A percentile compares a stretch with the other conserved stretches of the same genome.
Conservation (phyloP, 2,888 invertebrate species). For the Uropetala carovei region DNA sequence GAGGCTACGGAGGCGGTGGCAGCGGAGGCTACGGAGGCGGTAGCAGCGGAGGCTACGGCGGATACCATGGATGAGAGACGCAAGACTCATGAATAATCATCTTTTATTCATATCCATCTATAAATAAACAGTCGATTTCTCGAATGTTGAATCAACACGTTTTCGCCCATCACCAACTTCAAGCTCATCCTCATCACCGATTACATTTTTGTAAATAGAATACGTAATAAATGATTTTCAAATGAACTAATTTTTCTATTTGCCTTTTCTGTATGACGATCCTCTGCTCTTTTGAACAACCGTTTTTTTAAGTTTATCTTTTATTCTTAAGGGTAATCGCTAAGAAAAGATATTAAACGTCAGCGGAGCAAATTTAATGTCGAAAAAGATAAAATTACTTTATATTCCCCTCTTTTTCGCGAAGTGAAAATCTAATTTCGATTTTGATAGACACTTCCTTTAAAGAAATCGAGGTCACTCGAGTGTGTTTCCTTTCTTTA, state of each 20-base stretch:
- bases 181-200: not conserved
- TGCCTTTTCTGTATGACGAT: too few relatives aligned
- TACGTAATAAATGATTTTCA: not conserved
- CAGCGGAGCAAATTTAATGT: too few relatives aligned
- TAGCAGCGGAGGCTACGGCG: constrained; percentile 54
- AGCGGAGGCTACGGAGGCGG: constrained; percentile 4
- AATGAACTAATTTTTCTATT: not conserved
- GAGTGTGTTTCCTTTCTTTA: too few relatives aligned
- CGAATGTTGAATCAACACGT: not conserved
- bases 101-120: not conserved
- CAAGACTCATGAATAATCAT: not conserved
- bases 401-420: too few relatives aligned
- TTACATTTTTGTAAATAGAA: not conserved
- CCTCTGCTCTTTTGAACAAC: too few relatives aligned
- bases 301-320: too few relatives aligned
- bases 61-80: constrained; percentile 71
- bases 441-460: too few relatives aligned
- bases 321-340: too few relatives aligned
- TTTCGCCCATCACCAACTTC: not conserved
- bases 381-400: too few relatives aligned
- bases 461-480: too few relatives aligned
- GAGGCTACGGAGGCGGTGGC: constrained; percentile 36
- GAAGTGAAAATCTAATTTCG: too few relatives aligned
- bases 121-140: not conserved
- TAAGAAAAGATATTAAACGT: too few relatives aligned